Percentiles rank a stretch among this genome's conserved stretches.
phyloP scores from a whole-genome alignment of 2,888 invertebrate species.

The Scotopteryx bipunctaria region DNA sequence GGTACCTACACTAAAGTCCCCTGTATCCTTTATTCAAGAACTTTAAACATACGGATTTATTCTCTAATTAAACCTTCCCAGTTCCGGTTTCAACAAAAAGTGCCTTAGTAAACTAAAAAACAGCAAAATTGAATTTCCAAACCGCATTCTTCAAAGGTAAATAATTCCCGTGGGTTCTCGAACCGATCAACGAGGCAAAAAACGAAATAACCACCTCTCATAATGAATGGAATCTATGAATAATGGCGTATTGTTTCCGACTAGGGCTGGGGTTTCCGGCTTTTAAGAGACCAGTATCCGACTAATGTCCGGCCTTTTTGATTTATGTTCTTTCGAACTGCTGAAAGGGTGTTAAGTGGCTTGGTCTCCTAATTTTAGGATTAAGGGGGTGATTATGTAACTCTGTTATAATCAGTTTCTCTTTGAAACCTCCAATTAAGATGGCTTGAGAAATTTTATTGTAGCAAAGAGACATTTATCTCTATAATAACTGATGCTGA shows the following conservation, averaged over 20 bases:
- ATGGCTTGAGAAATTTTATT: no score
- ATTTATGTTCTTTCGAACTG: not conserved
- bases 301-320: not conserved
- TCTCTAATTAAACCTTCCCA: no score
- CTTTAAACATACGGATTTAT: no score
- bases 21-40: no score
- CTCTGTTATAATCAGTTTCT: no score
- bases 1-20: no score
- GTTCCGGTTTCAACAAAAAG: no score
- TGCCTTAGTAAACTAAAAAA: conserved; percentile 11
- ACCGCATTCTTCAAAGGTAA: conserved; percentile 27
- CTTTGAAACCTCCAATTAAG: no score
- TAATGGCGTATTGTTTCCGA: conserved; percentile 54
- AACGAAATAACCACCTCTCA: conserved; percentile 41
- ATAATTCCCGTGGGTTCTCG: conserved; percentile 22
- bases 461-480: no score
- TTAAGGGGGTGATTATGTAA: not conserved
- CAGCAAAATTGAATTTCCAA: conserved; percentile 12
- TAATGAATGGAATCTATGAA: conserved; percentile 56
- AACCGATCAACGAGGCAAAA: conserved; percentile 37
- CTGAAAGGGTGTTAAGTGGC: not conserved
- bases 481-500: no score
- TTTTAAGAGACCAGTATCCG: not conserved
- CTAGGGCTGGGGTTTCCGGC: conserved; percentile 3
- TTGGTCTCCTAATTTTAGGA: not conserved